phyloP scores from a whole-genome alignment of 2,113 vertebrate species.

The Larimichthys crocea region DNA sequence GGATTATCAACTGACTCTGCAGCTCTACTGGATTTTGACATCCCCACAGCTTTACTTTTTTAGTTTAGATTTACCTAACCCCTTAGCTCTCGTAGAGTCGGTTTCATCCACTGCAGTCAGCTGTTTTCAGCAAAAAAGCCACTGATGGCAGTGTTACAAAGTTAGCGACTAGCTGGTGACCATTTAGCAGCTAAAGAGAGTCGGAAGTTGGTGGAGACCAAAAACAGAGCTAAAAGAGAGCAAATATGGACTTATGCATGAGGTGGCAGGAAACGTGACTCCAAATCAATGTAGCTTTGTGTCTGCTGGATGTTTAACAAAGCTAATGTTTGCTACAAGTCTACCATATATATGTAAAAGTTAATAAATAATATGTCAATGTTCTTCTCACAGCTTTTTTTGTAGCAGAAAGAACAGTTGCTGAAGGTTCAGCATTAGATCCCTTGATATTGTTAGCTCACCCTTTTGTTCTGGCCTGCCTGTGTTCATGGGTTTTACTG shows the following conservation, averaged over 20 bases:
- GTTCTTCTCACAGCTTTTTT: background rate
- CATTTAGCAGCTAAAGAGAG: background rate
- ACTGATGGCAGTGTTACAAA: background rate
- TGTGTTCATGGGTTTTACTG: background rate
- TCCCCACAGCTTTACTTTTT: too few relatives aligned
- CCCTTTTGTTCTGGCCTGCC: background rate
- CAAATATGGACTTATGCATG: too few relatives aligned
- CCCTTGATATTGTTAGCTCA: background rate
- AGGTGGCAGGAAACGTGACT: too few relatives aligned
- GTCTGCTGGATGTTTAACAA: too few relatives aligned
- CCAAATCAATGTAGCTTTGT: too few relatives aligned
- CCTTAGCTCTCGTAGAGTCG: background rate
- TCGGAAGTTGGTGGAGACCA: too few relatives aligned
- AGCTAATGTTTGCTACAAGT: too few relatives aligned
- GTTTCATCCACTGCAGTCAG: background rate
- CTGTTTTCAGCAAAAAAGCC: background rate
- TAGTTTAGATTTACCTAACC: too few relatives aligned
- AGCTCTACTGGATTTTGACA: too few relatives aligned
- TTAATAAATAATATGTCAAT: background rate
- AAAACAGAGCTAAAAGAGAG: background rate
- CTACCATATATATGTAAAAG: background rate
- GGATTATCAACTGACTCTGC: too few relatives aligned
- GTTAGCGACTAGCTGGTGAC: background rate
- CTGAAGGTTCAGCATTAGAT: background rate
- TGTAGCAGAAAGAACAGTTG: background rate